Evolutionary conservation across 2,113 vertebrate genomes (phyloP), one percentile per base, ranked within the genome.

Genomic region (Anguilla rostrata): DNA sequence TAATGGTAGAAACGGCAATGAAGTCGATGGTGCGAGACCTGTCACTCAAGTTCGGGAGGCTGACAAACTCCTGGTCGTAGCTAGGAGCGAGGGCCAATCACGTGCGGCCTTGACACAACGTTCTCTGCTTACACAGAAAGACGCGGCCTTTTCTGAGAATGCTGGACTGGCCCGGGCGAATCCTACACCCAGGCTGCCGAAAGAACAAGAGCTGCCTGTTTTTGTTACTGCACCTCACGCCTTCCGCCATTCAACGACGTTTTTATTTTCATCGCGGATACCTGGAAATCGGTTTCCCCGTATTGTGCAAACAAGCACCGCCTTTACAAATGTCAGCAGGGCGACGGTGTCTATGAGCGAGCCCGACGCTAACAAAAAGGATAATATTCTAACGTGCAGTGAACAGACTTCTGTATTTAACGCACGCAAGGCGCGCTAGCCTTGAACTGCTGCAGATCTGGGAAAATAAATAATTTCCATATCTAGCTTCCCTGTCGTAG

Each of bases 401-500:
- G 34, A n/a, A 34, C 71, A 34, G 5, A n/a, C 5, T 1, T n/a
- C 34, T 75, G 29, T 75, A 34, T 75, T 75, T 9, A 26, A 34
- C 34, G 26, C 63, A 6, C 12, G 29, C 29, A n/a, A 9, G 39
- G 39, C 78, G 90, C 46, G 66, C 71, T 86, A 53, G 12, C 49
- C 49, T 53, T 11, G 49, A 53, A 14, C 49, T 53, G 49, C 49
- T 53, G 12, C 12, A 14, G 49, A 53, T 14, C 12, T 53, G 49
- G 9, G 9, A 6, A 6, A 46, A 9, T 46, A 9, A 46, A 46
- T 6, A 46, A 6, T 46, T 46, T 5, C 43, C 92, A 95, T 94
- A 90, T 93, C 90, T 88, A 82, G 93, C 90, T 95, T 95, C 94
- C 93, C 91, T 89, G 91, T 95, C 94, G 88, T 83, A 87, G 84